A percentile compares a stretch with the other conserved stretches of the same genome.
These are phyloP conservation scores for Menidia menidia DNA, from an alignment of 2,797 vertebrate species.

Conservation along the genomic window DNA sequence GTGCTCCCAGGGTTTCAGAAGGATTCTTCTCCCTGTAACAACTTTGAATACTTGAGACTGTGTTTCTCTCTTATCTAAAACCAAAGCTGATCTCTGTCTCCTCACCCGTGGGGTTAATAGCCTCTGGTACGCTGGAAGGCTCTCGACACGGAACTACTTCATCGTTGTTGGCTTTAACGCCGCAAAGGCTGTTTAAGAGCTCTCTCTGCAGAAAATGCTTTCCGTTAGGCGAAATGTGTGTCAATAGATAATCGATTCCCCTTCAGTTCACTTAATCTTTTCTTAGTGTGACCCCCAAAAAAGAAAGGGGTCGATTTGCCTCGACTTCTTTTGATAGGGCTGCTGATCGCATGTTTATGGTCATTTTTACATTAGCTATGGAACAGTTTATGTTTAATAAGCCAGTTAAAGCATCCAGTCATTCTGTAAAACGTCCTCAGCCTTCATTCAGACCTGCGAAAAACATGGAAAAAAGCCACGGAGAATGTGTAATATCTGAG, in stretches of 20 bases:
- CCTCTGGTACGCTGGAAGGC: constrained; percentile 50
- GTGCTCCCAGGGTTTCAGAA: constrained; percentile 25
- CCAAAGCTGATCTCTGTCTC: constrained; percentile 37
- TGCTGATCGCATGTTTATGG: no score
- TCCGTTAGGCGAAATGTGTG: constrained; percentile 14
- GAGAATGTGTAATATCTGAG: no score
- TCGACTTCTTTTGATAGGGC: no score
- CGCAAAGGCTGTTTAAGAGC: constrained; percentile 39
- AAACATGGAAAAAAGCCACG: no score
- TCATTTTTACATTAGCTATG: no score
- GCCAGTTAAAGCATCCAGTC: no score
- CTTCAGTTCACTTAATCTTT: background rate
- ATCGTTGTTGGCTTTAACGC: constrained; percentile 49
- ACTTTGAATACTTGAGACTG: constrained; percentile 11
- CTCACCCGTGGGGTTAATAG: constrained; percentile 21
- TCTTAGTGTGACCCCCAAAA: no score
- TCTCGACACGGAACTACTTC: constrained; percentile 48
- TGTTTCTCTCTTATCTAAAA: constrained; percentile 43
- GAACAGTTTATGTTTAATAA: no score
- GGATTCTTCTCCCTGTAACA: constrained; percentile 26
- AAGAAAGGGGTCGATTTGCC: no score
- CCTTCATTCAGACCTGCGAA: no score
- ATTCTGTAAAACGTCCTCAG: no score
- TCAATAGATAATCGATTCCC: background rate
- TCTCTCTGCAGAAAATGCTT: constrained; percentile 32